These are phyloP conservation scores for Serilophus lunatus DNA, from an alignment of 2,113 vertebrate species.

Conservation along the genomic window DNA sequence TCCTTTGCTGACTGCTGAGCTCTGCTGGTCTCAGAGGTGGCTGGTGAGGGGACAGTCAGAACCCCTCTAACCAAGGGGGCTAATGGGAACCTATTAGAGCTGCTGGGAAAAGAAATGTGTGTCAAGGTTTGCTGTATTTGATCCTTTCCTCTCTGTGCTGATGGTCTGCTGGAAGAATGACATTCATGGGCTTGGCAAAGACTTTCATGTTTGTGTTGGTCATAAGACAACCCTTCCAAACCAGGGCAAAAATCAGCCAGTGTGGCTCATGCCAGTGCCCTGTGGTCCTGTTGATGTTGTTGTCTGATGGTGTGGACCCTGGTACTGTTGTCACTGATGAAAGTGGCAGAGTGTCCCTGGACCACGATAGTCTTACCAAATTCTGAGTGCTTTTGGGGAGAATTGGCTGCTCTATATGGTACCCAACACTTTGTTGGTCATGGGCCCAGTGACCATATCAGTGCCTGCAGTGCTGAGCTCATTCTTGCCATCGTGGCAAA, in stretches of 20 bases:
- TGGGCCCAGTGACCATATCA: background rate
- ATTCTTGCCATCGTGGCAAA: background rate
- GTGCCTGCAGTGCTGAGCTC: background rate
- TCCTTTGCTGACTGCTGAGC: background rate
- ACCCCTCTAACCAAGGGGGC: background rate
- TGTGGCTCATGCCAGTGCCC: accelerated
- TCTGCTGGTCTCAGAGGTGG: background rate
- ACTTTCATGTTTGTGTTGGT: accelerated
- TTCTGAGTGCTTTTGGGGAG: background rate
- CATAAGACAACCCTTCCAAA: accelerated
- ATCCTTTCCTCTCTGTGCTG: background rate
- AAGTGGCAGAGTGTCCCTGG: background rate
- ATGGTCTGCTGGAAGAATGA: background rate
- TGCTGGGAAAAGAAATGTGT: background rate
- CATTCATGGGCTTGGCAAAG: background rate
- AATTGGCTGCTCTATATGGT: background rate
- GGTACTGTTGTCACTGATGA: background rate
- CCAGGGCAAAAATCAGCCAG: background rate
- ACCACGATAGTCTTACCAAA: background rate
- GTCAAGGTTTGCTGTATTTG: background rate
- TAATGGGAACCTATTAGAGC: background rate
- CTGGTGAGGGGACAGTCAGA: background rate
- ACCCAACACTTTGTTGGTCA: background rate
- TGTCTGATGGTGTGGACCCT: background rate
- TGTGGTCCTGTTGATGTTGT: background rate